These are phyloP conservation scores for Volucella zonaria DNA, from an alignment of 2,888 invertebrate species.

Conservation along the genomic window DNA sequence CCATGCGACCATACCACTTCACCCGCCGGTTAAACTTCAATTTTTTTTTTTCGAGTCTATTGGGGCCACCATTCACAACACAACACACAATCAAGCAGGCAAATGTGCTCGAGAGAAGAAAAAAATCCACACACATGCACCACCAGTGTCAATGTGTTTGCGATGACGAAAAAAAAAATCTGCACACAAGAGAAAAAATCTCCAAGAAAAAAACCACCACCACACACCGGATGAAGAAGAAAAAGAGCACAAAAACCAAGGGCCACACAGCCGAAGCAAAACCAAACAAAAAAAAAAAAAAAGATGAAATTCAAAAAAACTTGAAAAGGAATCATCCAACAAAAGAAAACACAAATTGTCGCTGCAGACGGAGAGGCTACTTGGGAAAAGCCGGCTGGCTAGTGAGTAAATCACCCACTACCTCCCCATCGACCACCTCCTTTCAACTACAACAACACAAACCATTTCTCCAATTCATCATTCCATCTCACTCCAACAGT, in stretches of 20 bases:
- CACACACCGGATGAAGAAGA: conserved; percentile 66
- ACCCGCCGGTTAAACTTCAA: conserved; percentile 56
- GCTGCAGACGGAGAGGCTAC: conserved; percentile 74
- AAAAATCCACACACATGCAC: conserved; percentile 71
- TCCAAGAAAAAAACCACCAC: conserved; percentile 58
- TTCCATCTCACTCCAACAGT: conserved; percentile 50
- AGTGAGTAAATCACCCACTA: conserved; percentile 36
- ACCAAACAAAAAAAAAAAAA: conserved; percentile 54
- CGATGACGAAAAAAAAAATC: conserved; percentile 57
- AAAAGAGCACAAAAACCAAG: conserved; percentile 68
- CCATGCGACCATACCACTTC: conserved; percentile 15
- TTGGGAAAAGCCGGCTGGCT: conserved; percentile 71
- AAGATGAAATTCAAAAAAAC: conserved; percentile 44
- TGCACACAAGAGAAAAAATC: conserved; percentile 69
- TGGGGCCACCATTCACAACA: conserved; percentile 55
- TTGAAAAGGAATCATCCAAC: conserved; percentile 66
- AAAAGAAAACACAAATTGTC: conserved; percentile 73
- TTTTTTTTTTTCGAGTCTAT: conserved; percentile 48
- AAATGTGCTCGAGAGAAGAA: conserved; percentile 19
- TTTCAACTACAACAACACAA: conserved; percentile 1
- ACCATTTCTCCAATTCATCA: conserved; percentile 61
- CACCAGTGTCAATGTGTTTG: conserved; percentile 60
- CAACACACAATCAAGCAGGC: conserved; percentile 38
- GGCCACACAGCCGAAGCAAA: conserved; percentile 21
- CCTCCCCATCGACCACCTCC: neutral